Evolutionary conservation across 2,113 vertebrate genomes (phyloP), one percentile per base, ranked within the genome.

Genomic region (Toxotes chatareus): DNA sequence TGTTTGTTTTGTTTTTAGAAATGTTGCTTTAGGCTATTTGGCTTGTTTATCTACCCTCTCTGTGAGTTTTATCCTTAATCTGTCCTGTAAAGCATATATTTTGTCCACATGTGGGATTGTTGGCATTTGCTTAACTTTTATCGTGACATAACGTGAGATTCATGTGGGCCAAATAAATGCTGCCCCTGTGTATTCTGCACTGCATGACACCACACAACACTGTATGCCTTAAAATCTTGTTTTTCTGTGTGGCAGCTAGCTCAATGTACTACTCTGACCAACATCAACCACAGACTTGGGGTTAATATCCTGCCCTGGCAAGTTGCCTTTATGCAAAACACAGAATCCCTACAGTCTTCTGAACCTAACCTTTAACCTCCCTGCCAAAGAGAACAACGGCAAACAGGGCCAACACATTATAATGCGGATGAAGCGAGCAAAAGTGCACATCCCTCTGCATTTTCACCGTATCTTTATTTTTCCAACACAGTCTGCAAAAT

Each of bases 271-370:
- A 42, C 57, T 36, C 19, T 5, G 1, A 57, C 17, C 34, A 57
- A 2, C 21, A 67, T 57, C 46, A 23, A 47, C 59, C 27, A 57
- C 38, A 49, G 49, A 4, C 10, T 47, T 2, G 46, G 32, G 46
- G 16, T 68, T 32, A 68, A 23, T 77, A 16, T n/a, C 13, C 34
- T 65, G 31, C 0, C 17, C n/a, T 38, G 23, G n/a, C 38, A 69
- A 63, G 42, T 46, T 47, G 32, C 38, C 60, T 27, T 64, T 72
- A 63, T 59, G 27, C 11, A 79, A 42, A 78, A 64, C 60, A 71
- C 68, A 60, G 32, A 60, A 40, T 76, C 56, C 49, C 49, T 51
- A 21, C 49, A 51, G 36, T 40, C 19, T 27, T 63, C 55, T 60
- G 53, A 5, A 2, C 59, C 38, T 68, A 51, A 73, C 73, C 56